phyloP scores from a whole-genome alignment of 2,797 vertebrate species.

The Phoxinus dragarum region DNA sequence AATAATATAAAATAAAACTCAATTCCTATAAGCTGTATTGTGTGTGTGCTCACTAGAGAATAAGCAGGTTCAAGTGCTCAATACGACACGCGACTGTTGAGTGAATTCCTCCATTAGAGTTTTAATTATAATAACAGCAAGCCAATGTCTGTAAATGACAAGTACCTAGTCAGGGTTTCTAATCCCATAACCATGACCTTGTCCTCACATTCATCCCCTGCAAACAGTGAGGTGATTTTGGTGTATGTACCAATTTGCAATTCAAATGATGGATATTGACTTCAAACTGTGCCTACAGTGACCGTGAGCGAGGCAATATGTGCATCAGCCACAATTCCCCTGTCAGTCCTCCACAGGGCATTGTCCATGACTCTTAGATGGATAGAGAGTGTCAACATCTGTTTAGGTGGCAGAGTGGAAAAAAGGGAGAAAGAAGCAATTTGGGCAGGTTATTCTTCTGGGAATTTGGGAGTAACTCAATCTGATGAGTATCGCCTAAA shows the following conservation, averaged over 20 bases:
- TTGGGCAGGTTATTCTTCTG: conserved; percentile 36
- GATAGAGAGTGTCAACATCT: conserved; percentile 50
- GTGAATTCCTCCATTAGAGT: conserved; percentile 1
- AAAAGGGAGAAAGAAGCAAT: conserved; percentile 45
- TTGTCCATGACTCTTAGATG: conserved; percentile 42
- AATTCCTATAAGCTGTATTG: neutral
- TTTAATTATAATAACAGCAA: conserved; percentile 38
- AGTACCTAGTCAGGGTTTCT: conserved; percentile 37
- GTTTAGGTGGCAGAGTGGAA: conserved; percentile 44
- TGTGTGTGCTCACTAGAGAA: neutral
- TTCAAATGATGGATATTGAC: conserved; percentile 54
- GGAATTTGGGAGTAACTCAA: conserved; percentile 34
- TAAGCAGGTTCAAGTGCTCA: neutral
- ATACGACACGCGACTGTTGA: neutral
- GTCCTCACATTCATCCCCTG: conserved; percentile 32
- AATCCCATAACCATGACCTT: conserved; percentile 41
- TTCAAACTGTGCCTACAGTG: conserved; percentile 46
- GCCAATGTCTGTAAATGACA: conserved; percentile 21
- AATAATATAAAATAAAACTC: too few relatives aligned
- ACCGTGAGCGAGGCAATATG: conserved; percentile 30
- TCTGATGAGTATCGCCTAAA: conserved; percentile 31
- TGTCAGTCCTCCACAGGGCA: conserved; percentile 40
- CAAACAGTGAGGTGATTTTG: conserved; percentile 33
- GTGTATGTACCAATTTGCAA: conserved; percentile 40
- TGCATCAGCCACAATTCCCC: conserved; percentile 32